Conservation (phyloP, 2,888 invertebrate genomes). For the Ichneumoninae sp. region DNA sequence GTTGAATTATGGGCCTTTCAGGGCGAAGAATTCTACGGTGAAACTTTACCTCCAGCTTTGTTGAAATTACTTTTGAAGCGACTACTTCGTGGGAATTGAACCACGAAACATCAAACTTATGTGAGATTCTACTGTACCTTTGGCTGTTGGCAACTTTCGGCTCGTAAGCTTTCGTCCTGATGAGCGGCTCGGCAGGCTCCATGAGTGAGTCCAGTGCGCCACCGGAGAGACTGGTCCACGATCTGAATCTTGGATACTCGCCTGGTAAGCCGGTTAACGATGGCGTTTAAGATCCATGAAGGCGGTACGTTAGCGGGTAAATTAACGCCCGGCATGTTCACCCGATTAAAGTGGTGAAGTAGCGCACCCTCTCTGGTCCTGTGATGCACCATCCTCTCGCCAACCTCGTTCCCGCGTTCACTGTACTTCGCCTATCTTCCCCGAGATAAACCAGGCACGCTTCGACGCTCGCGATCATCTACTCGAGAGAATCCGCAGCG, state of each 20-base stretch:
- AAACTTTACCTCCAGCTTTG: neutral
- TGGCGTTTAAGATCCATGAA: slow-evolving; percentile 74
- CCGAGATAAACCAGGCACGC: slow-evolving; percentile 72
- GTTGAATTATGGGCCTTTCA: neutral
- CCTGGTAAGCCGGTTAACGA: slow-evolving; percentile 69
- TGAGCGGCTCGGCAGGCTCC: slow-evolving; percentile 34
- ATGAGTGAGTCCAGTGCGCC: neutral
- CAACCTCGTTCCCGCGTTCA: slow-evolving; percentile 37
- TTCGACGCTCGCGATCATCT: slow-evolving; percentile 71
- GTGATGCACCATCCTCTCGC: slow-evolving; percentile 45
- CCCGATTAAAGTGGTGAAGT: slow-evolving; percentile 55
- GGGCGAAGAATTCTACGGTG: neutral
- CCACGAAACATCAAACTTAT: neutral
- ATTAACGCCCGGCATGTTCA: slow-evolving; percentile 69
- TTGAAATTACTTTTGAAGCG: neutral
- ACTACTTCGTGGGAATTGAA: neutral
- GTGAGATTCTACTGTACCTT: neutral
- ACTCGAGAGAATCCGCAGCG: slow-evolving; percentile 55
- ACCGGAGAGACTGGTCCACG: slow-evolving; percentile 18
- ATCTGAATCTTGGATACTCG: slow-evolving; percentile 38
- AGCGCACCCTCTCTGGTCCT: slow-evolving; percentile 3
- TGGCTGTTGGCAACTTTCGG: slow-evolving; percentile 28
- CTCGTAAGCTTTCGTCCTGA: slow-evolving; percentile 40
- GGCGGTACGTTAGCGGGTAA: slow-evolving; percentile 68
- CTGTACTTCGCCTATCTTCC: slow-evolving; percentile 49